These are phyloP conservation scores for Epinotia brunnichana DNA, from an alignment of 2,888 invertebrate genomes.

Conservation along the genomic window DNA sequence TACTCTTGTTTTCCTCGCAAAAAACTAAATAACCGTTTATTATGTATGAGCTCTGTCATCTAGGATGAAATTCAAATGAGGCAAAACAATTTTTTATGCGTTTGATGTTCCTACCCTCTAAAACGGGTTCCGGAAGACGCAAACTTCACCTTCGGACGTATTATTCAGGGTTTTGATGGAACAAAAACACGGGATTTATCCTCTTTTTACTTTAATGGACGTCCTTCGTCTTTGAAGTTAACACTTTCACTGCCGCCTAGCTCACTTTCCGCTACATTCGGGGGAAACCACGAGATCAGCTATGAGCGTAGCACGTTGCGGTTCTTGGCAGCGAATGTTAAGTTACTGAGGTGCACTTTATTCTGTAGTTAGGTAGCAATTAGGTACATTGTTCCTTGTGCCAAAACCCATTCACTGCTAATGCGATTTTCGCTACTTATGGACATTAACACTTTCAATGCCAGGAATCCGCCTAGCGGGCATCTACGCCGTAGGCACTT, in stretches of 20 bases:
- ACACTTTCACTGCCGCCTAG: no score
- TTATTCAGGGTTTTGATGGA: slow-evolving; percentile 29
- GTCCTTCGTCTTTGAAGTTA: slow-evolving; percentile 11
- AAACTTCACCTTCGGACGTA: slow-evolving; percentile 42
- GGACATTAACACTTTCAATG: background rate
- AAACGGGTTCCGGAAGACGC: slow-evolving; percentile 50
- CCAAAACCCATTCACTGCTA: no score
- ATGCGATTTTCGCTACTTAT: no score
- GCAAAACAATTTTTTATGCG: slow-evolving; percentile 71
- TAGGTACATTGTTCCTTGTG: no score
- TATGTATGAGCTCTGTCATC: slow-evolving; percentile 70
- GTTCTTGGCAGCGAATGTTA: no score
- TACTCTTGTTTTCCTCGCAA: slow-evolving; percentile 14
- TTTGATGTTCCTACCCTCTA: slow-evolving; percentile 69
- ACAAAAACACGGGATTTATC: slow-evolving; percentile 23
- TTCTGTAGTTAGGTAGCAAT: no score
- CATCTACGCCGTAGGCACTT: no score
- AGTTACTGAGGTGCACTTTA: no score
- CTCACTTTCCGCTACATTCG: no score
- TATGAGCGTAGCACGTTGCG: no score
- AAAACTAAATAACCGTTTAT: slow-evolving; percentile 57
- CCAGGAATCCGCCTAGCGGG: no score
- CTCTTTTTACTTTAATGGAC: slow-evolving; percentile 11
- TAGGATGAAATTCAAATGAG: slow-evolving; percentile 77
- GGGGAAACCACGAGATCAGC: no score